Evolutionary conservation across 2,888 invertebrate genomes (phyloP), one percentile per base, ranked within the genome.

Genomic region (Bombylius discolor): DNA sequence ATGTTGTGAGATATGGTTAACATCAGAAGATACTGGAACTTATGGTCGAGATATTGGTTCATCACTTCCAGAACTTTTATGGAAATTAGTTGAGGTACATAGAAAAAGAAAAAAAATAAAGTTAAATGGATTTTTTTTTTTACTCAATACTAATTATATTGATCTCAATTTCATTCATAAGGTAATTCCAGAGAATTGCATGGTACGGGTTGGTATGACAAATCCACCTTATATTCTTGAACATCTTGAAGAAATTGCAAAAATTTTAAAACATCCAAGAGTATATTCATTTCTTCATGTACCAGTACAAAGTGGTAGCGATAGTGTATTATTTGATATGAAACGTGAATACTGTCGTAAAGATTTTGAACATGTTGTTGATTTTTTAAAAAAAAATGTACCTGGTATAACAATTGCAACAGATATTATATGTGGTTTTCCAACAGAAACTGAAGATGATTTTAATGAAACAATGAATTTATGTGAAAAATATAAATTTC

Each of bases 201-300:
- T 88, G 72, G 78, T 94, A 66, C 80, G 96, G 51, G 79, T 97
- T 39, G 99, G 98, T 13, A 99, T 98, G 94, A 98, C 97, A 52
- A 98, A 98, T 77, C 98, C 98, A 0, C 98, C 98, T 0, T 99
- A 99, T 70, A 98, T 99, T 58, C 76, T 97, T 56, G 95, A 98
- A 64, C 94, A 98, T 70, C 75, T 98, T 32, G 84, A 88, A 71
- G 89, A 93, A 68, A 89, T 98, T 55, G 85, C 92, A 1, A 81
- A 84, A 67, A 89, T 97, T 62, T 79, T 98, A 71, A 78, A 79
- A 53, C 92, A 96, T 72, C 91, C 93, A 0, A 76, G 88, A 57
- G 96, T 98, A 0, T 98, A 98, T 69, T 83, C 91, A 58, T 99
- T 99, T 70, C 81, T 99, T 0, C 99, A 99, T 73, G 89, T 99